Conservation (phyloP, 2,797 vertebrate species). For the Pogoniulus pusillus region DNA sequence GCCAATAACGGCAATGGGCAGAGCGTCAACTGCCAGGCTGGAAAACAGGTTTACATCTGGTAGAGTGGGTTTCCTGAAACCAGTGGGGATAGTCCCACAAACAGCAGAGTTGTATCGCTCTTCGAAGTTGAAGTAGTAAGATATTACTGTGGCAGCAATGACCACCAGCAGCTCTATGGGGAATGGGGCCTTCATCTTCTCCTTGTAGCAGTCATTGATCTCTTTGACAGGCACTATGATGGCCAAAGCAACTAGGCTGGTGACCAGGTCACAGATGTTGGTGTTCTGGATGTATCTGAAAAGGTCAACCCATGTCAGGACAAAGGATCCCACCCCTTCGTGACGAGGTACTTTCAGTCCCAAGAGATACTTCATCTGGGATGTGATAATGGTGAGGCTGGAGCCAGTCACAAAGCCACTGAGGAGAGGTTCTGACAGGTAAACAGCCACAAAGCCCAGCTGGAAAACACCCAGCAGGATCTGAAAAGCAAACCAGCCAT, state of each 20-base stretch:
- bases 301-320: conserved; percentile 68
- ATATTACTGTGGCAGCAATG: conserved; percentile 51
- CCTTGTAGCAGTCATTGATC: conserved; percentile 60
- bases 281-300: conserved; percentile 59
- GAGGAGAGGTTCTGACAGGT: conserved; percentile 73
- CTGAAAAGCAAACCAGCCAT: conserved; percentile 47
- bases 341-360: conserved; percentile 67
- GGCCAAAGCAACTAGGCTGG: conserved; percentile 60
- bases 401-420: conserved; percentile 68
- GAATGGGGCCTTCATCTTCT: conserved; percentile 68
- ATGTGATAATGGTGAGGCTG: conserved; percentile 72
- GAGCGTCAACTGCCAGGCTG: conserved; percentile 66
- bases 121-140: conserved; percentile 50
- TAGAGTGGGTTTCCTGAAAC: conserved; percentile 63
- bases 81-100: conserved; percentile 68
- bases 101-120: conserved; percentile 43
- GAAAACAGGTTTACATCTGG: conserved; percentile 57
- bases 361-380: conserved; percentile 71
- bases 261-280: conserved; percentile 71
- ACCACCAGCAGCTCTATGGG: conserved; percentile 71
- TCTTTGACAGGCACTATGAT: conserved; percentile 69
- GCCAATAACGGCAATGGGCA: conserved; percentile 72
- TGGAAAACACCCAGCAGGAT: conserved; percentile 69
- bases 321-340: conserved; percentile 54
- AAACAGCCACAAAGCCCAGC: conserved; percentile 71